These are phyloP conservation scores for Megathymus violae DNA, from an alignment of 1,140 invertebrate species.

Conservation along the genomic window DNA sequence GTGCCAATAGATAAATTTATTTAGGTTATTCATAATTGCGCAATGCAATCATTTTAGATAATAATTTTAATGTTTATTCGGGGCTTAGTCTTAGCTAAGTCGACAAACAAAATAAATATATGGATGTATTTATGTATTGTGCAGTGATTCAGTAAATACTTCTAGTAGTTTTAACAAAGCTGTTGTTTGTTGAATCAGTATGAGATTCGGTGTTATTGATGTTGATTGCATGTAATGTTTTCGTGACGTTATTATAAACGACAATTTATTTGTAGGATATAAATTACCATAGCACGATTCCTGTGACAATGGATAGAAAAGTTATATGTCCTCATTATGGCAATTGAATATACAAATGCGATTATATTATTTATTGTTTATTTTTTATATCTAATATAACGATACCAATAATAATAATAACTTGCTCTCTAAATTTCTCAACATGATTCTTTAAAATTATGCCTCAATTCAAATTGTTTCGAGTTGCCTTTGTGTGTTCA, in stretches of 20 bases:
- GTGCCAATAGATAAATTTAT: conserved; percentile 26
- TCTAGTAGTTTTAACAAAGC: conserved; percentile 6
- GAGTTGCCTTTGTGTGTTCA: conserved; percentile 41
- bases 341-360: conserved; percentile 37
- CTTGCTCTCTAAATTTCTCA: background rate
- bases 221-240: conserved; percentile 66
- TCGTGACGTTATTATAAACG: conserved; percentile 32
- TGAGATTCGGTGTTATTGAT: conserved; percentile 47
- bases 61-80: conserved; percentile 44
- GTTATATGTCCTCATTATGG: conserved; percentile 20
- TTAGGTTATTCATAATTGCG: conserved; percentile 59
- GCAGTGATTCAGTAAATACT: conserved; percentile 46
- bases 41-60: conserved; percentile 41
- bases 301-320: conserved; percentile 38
- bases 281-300: conserved; percentile 50
- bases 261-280: conserved; percentile 31
- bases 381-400: no score
- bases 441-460: background rate
- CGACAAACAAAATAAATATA: conserved; percentile 30
- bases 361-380: conserved; percentile 7
- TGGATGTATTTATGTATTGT: conserved; percentile 44
- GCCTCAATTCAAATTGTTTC: conserved; percentile 15
- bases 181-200: conserved; percentile 37
- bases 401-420: background rate
- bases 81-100: conserved; percentile 48